phyloP scores from a whole-genome alignment of 2,888 invertebrate species.

The Hermaeophaga mercurialis region DNA sequence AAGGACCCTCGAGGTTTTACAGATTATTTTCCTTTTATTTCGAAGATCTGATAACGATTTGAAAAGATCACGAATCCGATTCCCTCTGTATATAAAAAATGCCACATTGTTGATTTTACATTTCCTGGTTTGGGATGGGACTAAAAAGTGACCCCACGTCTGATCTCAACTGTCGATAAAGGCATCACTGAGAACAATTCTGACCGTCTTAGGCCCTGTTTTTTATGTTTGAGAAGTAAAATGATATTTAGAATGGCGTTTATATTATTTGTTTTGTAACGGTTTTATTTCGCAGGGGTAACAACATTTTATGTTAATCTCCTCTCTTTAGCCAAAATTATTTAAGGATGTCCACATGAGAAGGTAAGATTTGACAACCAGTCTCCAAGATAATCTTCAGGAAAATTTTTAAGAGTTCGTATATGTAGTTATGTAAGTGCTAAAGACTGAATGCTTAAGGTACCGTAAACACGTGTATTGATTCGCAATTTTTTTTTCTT shows the following conservation, averaged over 20 bases:
- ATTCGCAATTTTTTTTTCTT: too few relatives aligned
- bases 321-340: too few relatives aligned
- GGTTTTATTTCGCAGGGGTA: conserved; percentile 25
- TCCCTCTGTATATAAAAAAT: conserved; percentile 43
- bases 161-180: conserved; percentile 41
- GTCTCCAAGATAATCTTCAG: too few relatives aligned
- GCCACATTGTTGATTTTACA: conserved; percentile 49
- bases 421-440: too few relatives aligned
- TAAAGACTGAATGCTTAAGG: too few relatives aligned
- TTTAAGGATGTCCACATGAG: too few relatives aligned
- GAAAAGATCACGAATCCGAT: conserved; percentile 43
- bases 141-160: conserved; percentile 45
- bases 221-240: conserved; percentile 29
- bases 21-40: conserved; percentile 53
- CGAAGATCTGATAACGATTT: conserved; percentile 54
- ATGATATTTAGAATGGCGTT: conserved; percentile 24
- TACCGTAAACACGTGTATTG: too few relatives aligned
- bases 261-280: conserved; percentile 26
- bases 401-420: too few relatives aligned
- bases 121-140: conserved; percentile 45
- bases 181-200: conserved; percentile 39
- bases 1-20: conserved; percentile 55
- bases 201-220: conserved; percentile 31
- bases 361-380: too few relatives aligned
- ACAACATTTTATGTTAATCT: conserved; percentile 7